A percentile compares a stretch with the other conserved stretches of the same genome.
These are phyloP conservation scores for Meteorus sp. DNA, from an alignment of 1,140 invertebrate genomes.

Conservation along the genomic window DNA sequence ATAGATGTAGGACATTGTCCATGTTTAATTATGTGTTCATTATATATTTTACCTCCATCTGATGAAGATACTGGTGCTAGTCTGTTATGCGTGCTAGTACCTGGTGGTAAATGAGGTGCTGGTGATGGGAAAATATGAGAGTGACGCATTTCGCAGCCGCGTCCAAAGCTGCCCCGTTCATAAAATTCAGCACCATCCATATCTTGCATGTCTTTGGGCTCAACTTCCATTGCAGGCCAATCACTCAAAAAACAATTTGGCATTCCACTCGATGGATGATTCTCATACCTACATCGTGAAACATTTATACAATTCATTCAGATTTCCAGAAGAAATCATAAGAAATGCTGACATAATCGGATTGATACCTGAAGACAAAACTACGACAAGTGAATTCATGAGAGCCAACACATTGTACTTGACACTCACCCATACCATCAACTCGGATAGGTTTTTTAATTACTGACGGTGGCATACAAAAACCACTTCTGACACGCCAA, in stretches of 20 bases:
- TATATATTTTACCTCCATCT: constrained; percentile 22
- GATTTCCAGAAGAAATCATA: too few relatives aligned
- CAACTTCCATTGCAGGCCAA: constrained; percentile 67
- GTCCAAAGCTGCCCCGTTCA: constrained; percentile 74
- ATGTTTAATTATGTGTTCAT: not conserved
- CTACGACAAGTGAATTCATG: constrained; percentile 73
- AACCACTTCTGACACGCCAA: constrained; percentile 74
- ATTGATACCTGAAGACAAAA: constrained; percentile 71
- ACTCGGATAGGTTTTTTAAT: constrained; percentile 67
- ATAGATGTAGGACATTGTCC: not conserved
- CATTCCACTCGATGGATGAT: constrained; percentile 22
- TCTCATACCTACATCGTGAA: constrained; percentile 22
- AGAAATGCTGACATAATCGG: not conserved
- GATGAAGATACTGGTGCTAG: too few relatives aligned
- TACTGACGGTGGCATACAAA: constrained; percentile 65
- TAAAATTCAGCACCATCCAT: constrained; percentile 71
- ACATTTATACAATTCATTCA: constrained; percentile 6
- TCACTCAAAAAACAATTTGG: constrained; percentile 70
- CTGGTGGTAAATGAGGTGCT: not conserved
- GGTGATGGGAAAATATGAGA: constrained; percentile 31
- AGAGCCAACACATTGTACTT: constrained; percentile 70
- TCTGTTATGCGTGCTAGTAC: constrained; percentile 11
- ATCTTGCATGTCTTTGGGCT: constrained; percentile 61
- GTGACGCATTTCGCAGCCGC: constrained; percentile 71
- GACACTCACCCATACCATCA: constrained; percentile 72